phyloP scores from a whole-genome alignment of 2,888 invertebrate species.

The Brachyopa scutellaris region DNA sequence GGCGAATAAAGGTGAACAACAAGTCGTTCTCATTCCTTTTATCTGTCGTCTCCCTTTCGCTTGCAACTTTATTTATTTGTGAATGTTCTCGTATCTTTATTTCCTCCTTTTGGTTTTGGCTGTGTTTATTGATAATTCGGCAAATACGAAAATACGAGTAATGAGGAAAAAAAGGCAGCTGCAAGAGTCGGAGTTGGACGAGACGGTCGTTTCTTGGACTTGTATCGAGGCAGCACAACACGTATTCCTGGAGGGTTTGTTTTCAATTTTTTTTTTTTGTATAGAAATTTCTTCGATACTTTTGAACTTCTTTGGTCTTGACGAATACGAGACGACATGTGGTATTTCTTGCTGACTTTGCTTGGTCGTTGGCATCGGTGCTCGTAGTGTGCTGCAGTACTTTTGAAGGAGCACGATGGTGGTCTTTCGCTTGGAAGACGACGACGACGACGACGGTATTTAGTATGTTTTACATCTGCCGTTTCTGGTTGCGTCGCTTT shows the following conservation, averaged over 20 bases:
- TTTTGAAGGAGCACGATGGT: too few relatives aligned
- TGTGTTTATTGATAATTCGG: conserved; percentile 46
- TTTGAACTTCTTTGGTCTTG: conserved; percentile 38
- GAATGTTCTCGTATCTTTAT: too few relatives aligned
- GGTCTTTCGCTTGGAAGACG: conserved; percentile 34
- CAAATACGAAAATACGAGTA: too few relatives aligned
- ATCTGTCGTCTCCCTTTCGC: neutral
- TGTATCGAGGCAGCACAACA: conserved; percentile 53
- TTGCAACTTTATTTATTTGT: conserved; percentile 7
- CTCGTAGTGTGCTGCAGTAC: too few relatives aligned
- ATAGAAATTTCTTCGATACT: too few relatives aligned
- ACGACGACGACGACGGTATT: conserved; percentile 16
- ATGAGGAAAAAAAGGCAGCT: too few relatives aligned
- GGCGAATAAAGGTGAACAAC: conserved; percentile 35
- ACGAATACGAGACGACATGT: conserved; percentile 64
- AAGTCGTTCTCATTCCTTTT: neutral
- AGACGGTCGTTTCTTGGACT: too few relatives aligned
- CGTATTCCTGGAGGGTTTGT: too few relatives aligned
- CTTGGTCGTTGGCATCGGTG: too few relatives aligned
- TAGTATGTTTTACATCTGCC: conserved; percentile 62
- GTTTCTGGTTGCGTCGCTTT: conserved; percentile 56
- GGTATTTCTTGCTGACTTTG: too few relatives aligned
- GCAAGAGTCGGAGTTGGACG: conserved; percentile 44
- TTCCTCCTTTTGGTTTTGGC: conserved; percentile 17
- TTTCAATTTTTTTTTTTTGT: too few relatives aligned